Evolutionary conservation across 2,113 vertebrate genomes (phyloP).

Genomic region (Larimichthys polyactis): DNA sequence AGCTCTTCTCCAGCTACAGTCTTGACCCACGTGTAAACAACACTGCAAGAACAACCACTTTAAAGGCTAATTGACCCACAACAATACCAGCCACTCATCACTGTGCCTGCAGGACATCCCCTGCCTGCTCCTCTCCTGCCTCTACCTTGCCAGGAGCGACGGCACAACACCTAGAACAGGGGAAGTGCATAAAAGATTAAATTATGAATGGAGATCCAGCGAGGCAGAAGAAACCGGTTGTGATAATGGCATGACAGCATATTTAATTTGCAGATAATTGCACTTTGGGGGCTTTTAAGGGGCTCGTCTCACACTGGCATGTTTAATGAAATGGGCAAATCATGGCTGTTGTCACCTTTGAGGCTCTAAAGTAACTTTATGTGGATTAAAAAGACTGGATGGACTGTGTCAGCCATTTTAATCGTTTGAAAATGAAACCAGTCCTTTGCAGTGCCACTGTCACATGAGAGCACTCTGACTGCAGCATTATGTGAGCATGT

Average conservation of each 20-base stretch:
- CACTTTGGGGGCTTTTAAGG: slow-evolving; percentile 64
- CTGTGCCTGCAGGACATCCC: slow-evolving; percentile 22
- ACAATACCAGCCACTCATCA: not conserved
- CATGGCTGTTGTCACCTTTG: slow-evolving; percentile 41
- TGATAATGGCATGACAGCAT: slow-evolving; percentile 72
- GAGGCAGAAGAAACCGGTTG: slow-evolving; percentile 66
- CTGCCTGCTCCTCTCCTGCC: not conserved
- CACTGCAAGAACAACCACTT: slow-evolving; percentile 28
- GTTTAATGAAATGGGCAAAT: slow-evolving; percentile 64
- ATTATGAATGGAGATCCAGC: slow-evolving; percentile 74
- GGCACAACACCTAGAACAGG: slow-evolving; percentile 55
- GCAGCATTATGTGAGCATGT: not conserved
- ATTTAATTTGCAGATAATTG: slow-evolving; percentile 77
- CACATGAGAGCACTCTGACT: not conserved
- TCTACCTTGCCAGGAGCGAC: slow-evolving; percentile 39
- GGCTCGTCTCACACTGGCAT: slow-evolving; percentile 51
- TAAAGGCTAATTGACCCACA: slow-evolving; percentile 35
- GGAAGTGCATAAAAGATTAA: slow-evolving; percentile 76
- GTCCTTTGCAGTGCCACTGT: not conserved
- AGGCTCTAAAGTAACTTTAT: slow-evolving; percentile 6
- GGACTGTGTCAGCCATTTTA: slow-evolving; percentile 9
- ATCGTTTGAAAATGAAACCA: slow-evolving; percentile 6
- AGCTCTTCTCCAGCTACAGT: slow-evolving; percentile 10
- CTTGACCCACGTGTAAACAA: slow-evolving; percentile 44
- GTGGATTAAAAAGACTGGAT: slow-evolving; percentile 16